Evolutionary conservation across 92 coral and sea anemone species (phyloP).

Genomic region (Pocillopora grandis): DNA sequence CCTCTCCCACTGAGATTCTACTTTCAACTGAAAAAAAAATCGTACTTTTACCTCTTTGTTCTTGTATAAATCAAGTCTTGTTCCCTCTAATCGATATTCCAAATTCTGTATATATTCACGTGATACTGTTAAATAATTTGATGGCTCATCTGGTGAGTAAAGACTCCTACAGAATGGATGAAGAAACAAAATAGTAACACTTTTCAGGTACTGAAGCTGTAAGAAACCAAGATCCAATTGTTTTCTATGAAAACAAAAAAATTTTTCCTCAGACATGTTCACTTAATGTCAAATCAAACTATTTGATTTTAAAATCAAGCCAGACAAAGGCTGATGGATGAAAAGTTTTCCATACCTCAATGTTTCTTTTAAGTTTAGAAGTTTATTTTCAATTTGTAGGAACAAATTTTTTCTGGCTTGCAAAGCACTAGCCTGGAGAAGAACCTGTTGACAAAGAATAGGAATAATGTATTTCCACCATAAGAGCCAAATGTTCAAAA

Average conservation of each 20-base stretch:
- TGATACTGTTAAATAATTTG: constrained; percentile 33
- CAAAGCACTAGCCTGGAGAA: constrained; percentile 62
- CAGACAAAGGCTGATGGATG: no score
- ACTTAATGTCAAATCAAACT: neutral
- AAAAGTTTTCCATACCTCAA: constrained; percentile 38
- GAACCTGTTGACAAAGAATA: constrained; percentile 34
- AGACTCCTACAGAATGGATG: constrained; percentile 6
- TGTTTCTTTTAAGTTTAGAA: constrained; percentile 50
- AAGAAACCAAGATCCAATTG: no score
- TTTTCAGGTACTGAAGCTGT: neutral
- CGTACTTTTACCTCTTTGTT: constrained; percentile 45
- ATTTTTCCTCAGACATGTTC: no score
- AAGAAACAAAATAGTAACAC: neutral
- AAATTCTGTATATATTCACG: constrained; percentile 37
- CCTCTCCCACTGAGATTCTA: neutral
- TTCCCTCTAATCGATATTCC: constrained; percentile 50
- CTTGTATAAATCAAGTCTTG: constrained; percentile 52
- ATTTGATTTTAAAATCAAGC: neutral
- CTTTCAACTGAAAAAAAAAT: neutral
- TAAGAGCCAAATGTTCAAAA: no score
- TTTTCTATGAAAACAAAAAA: no score
- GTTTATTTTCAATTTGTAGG: constrained; percentile 64
- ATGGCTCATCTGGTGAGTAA: constrained; percentile 17
- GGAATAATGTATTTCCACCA: no score
- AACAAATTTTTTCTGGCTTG: constrained; percentile 54